These are phyloP conservation scores for Acrocephalus scirpaceus DNA, from an alignment of 2,797 vertebrate genomes.

Conservation along the genomic window DNA sequence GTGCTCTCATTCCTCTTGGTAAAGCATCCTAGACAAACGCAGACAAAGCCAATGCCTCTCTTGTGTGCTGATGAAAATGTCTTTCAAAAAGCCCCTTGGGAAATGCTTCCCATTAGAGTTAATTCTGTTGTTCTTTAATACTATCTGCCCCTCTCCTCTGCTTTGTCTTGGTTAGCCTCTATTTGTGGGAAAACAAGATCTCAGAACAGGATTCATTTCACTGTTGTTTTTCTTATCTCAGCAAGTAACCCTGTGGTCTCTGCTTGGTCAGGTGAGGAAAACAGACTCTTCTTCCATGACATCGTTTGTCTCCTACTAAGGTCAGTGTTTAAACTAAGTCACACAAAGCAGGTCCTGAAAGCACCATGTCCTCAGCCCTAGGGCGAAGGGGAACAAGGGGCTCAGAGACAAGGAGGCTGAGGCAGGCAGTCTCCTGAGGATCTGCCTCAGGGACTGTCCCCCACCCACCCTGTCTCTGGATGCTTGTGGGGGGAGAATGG, in stretches of 20 bases:
- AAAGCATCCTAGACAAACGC: neutral
- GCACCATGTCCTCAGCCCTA: neutral
- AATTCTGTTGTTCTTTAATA: constrained; percentile 26
- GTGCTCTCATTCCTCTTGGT: neutral
- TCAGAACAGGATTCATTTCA: neutral
- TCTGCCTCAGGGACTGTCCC: neutral
- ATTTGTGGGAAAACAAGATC: constrained; percentile 24
- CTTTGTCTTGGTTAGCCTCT: constrained; percentile 44
- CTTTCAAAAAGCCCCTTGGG: constrained; percentile 31
- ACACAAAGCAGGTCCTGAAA: neutral
- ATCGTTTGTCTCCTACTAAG: neutral
- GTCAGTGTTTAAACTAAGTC: neutral
- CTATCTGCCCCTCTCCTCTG: neutral
- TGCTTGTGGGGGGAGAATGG: neutral
- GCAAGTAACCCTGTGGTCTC: neutral
- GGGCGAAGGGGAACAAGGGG: neutral
- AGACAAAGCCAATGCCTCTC: constrained; percentile 2
- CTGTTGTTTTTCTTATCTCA: neutral
- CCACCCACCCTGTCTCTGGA: neutral
- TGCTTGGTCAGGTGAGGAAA: constrained; percentile 20
- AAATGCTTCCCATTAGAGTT: constrained; percentile 26
- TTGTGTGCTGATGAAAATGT: constrained; percentile 34
- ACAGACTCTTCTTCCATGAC: neutral
- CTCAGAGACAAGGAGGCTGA: neutral
- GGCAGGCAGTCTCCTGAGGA: neutral